These are phyloP conservation scores for Leptinotarsa haldemani DNA, from an alignment of 2,888 invertebrate species.

Conservation along the genomic window DNA sequence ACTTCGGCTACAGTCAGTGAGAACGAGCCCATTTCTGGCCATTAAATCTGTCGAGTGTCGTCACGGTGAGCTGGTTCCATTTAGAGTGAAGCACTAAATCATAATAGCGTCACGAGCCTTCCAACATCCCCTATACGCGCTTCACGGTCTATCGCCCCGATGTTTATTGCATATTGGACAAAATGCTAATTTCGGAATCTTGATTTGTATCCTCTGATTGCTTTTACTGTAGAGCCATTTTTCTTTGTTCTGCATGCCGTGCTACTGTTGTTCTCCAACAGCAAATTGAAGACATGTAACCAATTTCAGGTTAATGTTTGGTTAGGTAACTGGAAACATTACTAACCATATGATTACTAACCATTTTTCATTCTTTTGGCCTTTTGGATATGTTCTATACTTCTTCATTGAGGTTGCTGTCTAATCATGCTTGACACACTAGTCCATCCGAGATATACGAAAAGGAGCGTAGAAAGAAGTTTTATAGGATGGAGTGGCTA, in stretches of 20 bases:
- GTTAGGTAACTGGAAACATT: too few relatives aligned
- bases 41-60: constrained; percentile 44
- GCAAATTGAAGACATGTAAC: too few relatives aligned
- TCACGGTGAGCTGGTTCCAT: constrained; percentile 62
- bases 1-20: background rate
- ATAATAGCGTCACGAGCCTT: constrained; percentile 51
- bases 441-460: too few relatives aligned
- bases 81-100: constrained; percentile 61
- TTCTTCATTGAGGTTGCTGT: too few relatives aligned
- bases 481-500: too few relatives aligned
- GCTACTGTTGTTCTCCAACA: too few relatives aligned
- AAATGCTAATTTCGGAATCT: constrained; percentile 53
- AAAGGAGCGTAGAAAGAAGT: too few relatives aligned
- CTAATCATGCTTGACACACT: too few relatives aligned
- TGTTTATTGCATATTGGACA: constrained; percentile 59
- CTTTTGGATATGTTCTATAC: too few relatives aligned
- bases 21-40: constrained; percentile 30
- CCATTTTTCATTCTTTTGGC: too few relatives aligned
- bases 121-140: constrained; percentile 43
- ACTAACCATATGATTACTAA: too few relatives aligned
- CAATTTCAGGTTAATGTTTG: too few relatives aligned
- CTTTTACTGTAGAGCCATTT: background rate
- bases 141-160: constrained; percentile 50
- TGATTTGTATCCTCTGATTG: constrained; percentile 16
- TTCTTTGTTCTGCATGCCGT: background rate